Conservation (phyloP, 1,140 invertebrate species). For the Xylocopa sonorina region DNA sequence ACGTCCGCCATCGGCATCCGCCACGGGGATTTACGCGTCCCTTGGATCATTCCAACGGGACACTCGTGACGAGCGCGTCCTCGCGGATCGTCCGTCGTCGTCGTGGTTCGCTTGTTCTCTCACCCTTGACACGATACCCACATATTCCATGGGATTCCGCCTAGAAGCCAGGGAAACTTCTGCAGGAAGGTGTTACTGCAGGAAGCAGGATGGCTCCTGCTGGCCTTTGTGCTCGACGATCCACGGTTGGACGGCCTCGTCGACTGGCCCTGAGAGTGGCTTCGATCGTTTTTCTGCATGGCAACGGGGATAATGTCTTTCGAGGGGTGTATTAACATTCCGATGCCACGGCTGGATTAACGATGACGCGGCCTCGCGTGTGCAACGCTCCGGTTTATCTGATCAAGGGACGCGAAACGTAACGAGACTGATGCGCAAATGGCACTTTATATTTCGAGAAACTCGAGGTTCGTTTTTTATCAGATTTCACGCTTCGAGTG, state of each 20-base stretch:
- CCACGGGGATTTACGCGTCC: conserved; percentile 9
- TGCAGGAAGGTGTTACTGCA: too few species aligned
- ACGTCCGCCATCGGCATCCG: conserved; percentile 10
- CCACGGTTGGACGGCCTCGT: not conserved
- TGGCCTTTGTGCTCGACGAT: conserved; percentile 28
- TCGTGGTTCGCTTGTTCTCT: conserved; percentile 54
- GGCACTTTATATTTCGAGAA: too few species aligned
- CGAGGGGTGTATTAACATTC: not conserved
- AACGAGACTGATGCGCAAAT: too few species aligned
- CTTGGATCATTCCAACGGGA: conserved; percentile 27
- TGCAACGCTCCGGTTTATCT: not conserved
- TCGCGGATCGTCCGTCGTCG: conserved; percentile 8
- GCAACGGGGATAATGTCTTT: not conserved
- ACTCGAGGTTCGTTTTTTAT: too few species aligned
- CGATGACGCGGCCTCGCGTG: not conserved
- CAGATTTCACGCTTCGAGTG: too few species aligned
- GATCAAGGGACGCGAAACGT: too few species aligned
- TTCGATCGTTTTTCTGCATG: conserved; percentile 20
- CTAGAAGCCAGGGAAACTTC: not conserved
- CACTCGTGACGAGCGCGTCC: conserved; percentile 43
- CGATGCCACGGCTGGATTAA: not conserved
- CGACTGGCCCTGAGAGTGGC: not conserved
- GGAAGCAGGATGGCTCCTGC: too few species aligned
- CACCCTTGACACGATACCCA: conserved; percentile 59
- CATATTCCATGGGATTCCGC: conserved; percentile 31